Evolutionary conservation across 1,140 invertebrate genomes (phyloP), one percentile per base, ranked within the genome.

Genomic region (Drosophila suzukii): DNA sequence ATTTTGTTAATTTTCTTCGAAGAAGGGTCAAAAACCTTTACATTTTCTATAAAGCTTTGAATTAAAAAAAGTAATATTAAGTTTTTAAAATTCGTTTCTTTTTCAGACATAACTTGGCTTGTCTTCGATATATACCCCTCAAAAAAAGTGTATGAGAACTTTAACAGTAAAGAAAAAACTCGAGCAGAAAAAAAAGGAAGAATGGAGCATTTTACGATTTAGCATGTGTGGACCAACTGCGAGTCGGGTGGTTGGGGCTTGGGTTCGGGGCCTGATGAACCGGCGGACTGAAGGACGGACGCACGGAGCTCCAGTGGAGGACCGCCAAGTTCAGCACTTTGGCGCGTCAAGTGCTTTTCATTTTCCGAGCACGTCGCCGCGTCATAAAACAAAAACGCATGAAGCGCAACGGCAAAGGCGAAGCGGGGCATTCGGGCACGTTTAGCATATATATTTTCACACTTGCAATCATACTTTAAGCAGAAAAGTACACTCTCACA

Each of bases 401-500:
- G 51, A 43, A 70, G 74, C 75, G 49, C 63, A 77, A 70, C 63
- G 75, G 65, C 13, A 53, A 49, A 20, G 30, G 30, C 51, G 81
- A 56, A 17, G 53, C 44, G 54, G 54, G 58, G 57, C 44, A 60
- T 49, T 71, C 54, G 62, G 75, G 68, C 83, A 88, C 82, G 84
- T 83, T 86, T 86, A 86, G 79, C 83, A 86, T 88, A 86, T 88
- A 86, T 86, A 88, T 86, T 88, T 83, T 86, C 82, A 86, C 82
- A 86, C 82, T 88, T 86, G 82, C 82, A 86, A 86, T 86, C 82
- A 86, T 86, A 86, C 82, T 88, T 86, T 86, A 86, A 88, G 79
- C 83, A 83, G 65, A 47, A 61, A 81, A 65, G 50, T 75, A 76
- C 27, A 56, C 58, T 57, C 66, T 49, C 55, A 58, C 56, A 54